These are phyloP conservation scores for Pangasius sanitwongsei DNA, from an alignment of 2,797 vertebrate genomes.

Conservation along the genomic window DNA sequence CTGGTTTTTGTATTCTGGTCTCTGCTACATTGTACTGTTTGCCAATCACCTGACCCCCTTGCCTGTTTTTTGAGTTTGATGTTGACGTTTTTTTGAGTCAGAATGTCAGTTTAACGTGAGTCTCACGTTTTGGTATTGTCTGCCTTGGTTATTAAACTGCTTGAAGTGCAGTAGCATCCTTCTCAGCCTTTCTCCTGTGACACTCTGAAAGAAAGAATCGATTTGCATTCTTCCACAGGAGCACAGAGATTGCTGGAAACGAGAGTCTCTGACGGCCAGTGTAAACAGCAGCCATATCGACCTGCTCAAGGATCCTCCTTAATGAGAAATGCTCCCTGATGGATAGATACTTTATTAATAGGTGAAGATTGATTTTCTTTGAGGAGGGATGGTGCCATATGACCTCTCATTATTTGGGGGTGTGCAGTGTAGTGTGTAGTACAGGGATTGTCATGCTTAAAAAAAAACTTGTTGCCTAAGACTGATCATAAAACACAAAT, in stretches of 20 bases:
- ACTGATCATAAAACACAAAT: background rate
- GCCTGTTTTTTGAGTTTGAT: no score
- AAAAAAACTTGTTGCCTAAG: background rate
- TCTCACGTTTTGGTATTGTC: no score
- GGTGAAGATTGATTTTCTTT: conserved; percentile 33
- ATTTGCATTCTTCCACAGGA: conserved; percentile 3
- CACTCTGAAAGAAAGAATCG: background rate
- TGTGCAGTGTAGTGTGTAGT: background rate
- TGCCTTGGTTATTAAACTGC: no score
- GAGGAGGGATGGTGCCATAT: conserved; percentile 1
- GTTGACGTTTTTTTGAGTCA: no score
- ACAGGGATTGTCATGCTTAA: conserved; percentile 7
- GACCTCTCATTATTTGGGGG: conserved; percentile 13
- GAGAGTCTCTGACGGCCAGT: background rate
- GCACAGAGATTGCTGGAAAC: background rate
- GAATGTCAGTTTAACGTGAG: no score
- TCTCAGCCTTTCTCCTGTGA: no score
- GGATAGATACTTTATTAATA: conserved; percentile 38
- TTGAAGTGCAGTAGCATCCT: no score
- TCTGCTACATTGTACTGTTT: no score
- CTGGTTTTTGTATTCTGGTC: no score
- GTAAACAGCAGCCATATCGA: conserved; percentile 34
- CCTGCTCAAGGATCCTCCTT: conserved; percentile 23
- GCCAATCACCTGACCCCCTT: no score
- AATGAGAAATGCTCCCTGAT: conserved; percentile 35